Evolutionary conservation across 37 sponge, comb jelly and placozoan genomes (phyloP), one percentile per base, ranked within the genome.

Genomic region (Mnemiopsis leidyi): DNA sequence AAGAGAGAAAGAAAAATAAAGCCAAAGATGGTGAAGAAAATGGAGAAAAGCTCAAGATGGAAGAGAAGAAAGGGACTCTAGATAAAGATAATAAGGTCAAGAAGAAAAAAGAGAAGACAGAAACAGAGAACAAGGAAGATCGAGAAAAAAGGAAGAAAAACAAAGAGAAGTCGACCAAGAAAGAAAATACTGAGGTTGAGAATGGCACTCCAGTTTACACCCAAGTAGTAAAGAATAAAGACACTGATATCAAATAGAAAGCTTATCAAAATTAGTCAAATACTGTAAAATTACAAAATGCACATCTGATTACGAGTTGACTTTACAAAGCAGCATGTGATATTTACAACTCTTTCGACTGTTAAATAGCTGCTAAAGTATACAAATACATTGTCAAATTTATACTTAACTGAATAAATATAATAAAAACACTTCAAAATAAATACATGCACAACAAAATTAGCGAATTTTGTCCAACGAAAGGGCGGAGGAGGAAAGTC

Each of bases 401-500:
- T 48, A 13, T 13, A 18, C 61, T 18, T 13, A 18, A 48, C 61
- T 48, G 5, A 48, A 48, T 48, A 48, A 48, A 48, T 48, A 48
- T 18, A 18, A 5, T 48, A 5, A 48, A 48, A 5, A 48, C 61
- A 48, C 61, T 48, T 48, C 13, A 48, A 48, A 48, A 13, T 48
- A 48, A 48, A 48, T 13, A 18, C 61, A 48, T 48, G 61, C 61
- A 48, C 5, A n/a, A n/a, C n/a, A 48, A 48, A 48, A 13, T 48
- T 85, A 85, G 18, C 90, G 13, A 1, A 85, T 85, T 39, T 85
- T 85, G 61, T 85, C 90, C 25, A 85, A 37, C 0, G 90, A 85
- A 0, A 85, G 30, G n/a, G 29, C 61, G 0, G 61, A 40, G 25
- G 90, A 85, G 48, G 90, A 85, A 36, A 40, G 90, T 39, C 39